A percentile compares a stretch with the other conserved stretches of the same genome.
These are phyloP conservation scores for Drosophila sp. DNA, from an alignment of 1,140 invertebrate genomes.

Conservation along the genomic window DNA sequence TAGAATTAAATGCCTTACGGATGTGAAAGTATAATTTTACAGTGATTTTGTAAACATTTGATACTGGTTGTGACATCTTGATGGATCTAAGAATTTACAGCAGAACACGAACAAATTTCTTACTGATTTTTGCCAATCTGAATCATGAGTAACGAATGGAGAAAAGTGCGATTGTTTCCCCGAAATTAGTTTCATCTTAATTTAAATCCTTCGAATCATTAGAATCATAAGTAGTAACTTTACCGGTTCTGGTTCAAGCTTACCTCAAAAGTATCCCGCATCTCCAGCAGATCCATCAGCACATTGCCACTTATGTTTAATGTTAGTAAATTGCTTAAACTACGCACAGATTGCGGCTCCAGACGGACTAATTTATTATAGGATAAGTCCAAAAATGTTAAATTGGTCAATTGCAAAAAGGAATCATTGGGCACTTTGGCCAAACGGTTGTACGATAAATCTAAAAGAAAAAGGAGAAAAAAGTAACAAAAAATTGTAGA, in stretches of 20 bases:
- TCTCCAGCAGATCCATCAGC: slow-evolving; percentile 78
- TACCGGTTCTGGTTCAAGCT: slow-evolving; percentile 31
- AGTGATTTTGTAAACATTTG: too few species aligned
- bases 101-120: too few species aligned
- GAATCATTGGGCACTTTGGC: slow-evolving; percentile 88
- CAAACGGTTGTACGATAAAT: slow-evolving; percentile 88
- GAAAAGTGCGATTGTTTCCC: too few species aligned
- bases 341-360: slow-evolving; percentile 86
- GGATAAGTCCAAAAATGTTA: slow-evolving; percentile 88
- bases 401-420: slow-evolving; percentile 87
- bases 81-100: too few species aligned
- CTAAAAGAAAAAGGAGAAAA: slow-evolving; percentile 45
- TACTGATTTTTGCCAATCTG: too few species aligned
- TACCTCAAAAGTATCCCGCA: slow-evolving; percentile 83
- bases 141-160: too few species aligned
- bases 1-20: too few species aligned
- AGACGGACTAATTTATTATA: slow-evolving; percentile 89
- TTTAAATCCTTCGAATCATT: too few species aligned
- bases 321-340: slow-evolving; percentile 77
- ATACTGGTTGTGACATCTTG: too few species aligned
- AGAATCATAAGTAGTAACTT: too few species aligned
- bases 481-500: slow-evolving; percentile 25
- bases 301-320: slow-evolving; percentile 88
- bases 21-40: too few species aligned
- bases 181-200: too few species aligned